phyloP scores from a whole-genome alignment of 2,888 invertebrate species.

The Caenorhabditis sp. region DNA sequence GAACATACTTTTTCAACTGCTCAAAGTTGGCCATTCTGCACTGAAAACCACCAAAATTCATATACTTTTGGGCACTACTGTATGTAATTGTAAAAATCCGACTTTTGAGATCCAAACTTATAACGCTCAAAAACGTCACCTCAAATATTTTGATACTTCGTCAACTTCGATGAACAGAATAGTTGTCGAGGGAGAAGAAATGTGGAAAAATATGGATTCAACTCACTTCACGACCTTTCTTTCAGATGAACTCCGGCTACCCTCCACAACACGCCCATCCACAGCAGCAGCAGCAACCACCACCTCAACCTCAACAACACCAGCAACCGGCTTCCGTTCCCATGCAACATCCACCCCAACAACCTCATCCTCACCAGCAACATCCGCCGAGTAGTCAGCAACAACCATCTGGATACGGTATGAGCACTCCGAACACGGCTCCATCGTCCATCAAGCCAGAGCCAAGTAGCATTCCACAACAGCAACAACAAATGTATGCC shows the following conservation, averaged over 20 bases:
- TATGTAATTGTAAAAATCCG: too few relatives aligned
- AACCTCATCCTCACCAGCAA: conserved; percentile 16
- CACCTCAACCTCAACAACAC: conserved; percentile 16
- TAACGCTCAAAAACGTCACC: too few relatives aligned
- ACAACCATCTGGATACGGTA: conserved; percentile 31
- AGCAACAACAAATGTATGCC: conserved; percentile 12
- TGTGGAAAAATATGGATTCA: too few relatives aligned
- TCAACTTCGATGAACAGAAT: too few relatives aligned
- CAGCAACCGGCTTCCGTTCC: conserved; percentile 25
- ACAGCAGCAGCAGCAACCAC: conserved; percentile 26
- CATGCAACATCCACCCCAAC: conserved; percentile 34
- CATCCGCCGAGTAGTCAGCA: conserved; percentile 11
- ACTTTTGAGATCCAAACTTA: too few relatives aligned
- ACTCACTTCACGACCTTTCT: too few relatives aligned
- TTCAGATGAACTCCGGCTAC: conserved; percentile 45
- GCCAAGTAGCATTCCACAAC: not conserved
- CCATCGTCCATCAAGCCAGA: conserved; percentile 6
- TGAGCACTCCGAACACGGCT: conserved; percentile 13
- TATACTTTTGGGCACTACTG: too few relatives aligned
- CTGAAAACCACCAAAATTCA: too few relatives aligned
- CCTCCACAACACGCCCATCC: conserved; percentile 30
- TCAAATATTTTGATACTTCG: too few relatives aligned
- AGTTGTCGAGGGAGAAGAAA: too few relatives aligned
- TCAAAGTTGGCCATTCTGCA: too few relatives aligned
- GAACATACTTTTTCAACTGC: too few relatives aligned